Evolutionary conservation across 2,888 invertebrate genomes (phyloP).

Genomic region (Andrena minutula): DNA sequence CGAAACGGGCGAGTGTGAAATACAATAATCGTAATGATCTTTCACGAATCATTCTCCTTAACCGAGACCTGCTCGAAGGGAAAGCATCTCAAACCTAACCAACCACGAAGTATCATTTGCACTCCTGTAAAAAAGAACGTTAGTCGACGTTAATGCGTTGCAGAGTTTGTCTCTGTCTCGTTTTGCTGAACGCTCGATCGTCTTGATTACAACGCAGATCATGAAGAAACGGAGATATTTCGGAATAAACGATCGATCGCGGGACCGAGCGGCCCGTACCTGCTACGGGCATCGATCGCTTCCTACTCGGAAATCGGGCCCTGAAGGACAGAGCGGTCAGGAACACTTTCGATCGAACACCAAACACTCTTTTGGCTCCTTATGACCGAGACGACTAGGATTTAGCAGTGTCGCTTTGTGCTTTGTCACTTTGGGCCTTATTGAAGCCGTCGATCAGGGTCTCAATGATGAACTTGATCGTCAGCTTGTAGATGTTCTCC

Average conservation of each 20-base stretch:
- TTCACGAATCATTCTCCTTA: constrained; percentile 34
- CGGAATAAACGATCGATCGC: constrained; percentile 41
- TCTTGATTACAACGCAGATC: not conserved
- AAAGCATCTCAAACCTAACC: constrained; percentile 57
- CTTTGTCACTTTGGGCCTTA: constrained; percentile 85
- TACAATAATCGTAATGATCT: constrained; percentile 40
- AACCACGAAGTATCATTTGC: constrained; percentile 14
- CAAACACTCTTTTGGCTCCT: constrained; percentile 21
- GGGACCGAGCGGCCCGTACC: constrained; percentile 18
- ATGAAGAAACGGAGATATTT: constrained; percentile 6
- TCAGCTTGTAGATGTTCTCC: constrained; percentile 94
- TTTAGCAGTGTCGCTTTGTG: constrained; percentile 67
- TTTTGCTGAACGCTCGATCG: constrained; percentile 13
- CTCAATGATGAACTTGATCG: constrained; percentile 94
- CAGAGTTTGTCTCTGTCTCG: constrained; percentile 14
- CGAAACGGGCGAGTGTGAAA: constrained; percentile 21
- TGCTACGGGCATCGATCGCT: constrained; percentile 16
- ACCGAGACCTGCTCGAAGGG: constrained; percentile 64
- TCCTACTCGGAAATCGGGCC: not conserved
- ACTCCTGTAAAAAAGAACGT: constrained; percentile 47
- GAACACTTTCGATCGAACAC: constrained; percentile 20
- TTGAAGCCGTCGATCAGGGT: constrained; percentile 93
- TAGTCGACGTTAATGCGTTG: constrained; percentile 27
- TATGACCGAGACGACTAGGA: constrained; percentile 71
- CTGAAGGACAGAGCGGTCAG: constrained; percentile 11